Evolutionary conservation across 1,140 invertebrate species (phyloP).

Genomic region (Megalopta genalis): DNA sequence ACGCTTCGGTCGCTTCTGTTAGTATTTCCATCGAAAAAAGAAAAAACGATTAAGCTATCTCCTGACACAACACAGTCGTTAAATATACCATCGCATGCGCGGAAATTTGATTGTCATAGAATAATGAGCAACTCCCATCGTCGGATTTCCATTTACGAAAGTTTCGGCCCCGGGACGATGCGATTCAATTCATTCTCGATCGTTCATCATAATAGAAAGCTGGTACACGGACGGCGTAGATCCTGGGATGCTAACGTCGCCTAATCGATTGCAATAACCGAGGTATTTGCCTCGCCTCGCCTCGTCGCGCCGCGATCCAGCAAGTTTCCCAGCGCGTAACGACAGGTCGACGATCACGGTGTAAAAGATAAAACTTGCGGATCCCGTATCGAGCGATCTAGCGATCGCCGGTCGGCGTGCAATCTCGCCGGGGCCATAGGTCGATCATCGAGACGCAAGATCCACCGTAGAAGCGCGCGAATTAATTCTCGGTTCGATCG

Average conservation of each 20-base stretch:
- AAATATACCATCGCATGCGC: no score
- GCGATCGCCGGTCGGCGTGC: background rate
- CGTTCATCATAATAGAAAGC: background rate
- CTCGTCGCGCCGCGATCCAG: background rate
- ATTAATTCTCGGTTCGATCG: slow-evolving; percentile 14
- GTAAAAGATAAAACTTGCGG: slow-evolving; percentile 1
- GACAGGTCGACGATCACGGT: background rate
- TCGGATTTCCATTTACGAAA: no score
- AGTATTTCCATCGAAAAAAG: no score
- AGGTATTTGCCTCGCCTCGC: background rate
- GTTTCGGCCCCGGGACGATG: background rate
- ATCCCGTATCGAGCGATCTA: background rate
- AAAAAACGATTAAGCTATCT: no score
- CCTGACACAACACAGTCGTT: no score
- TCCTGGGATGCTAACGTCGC: no score
- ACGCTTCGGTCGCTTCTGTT: no score
- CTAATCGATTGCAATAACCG: no score
- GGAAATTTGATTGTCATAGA: no score
- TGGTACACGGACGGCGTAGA: no score
- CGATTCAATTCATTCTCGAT: background rate
- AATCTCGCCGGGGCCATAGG: background rate
- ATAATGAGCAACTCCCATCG: no score
- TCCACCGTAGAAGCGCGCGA: slow-evolving; percentile 20
- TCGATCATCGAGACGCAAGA: slow-evolving; percentile 3
- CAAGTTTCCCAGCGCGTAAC: slow-evolving; percentile 8